Conservation (phyloP, 2,113 vertebrate genomes). For the Glaucomys volans region DNA sequence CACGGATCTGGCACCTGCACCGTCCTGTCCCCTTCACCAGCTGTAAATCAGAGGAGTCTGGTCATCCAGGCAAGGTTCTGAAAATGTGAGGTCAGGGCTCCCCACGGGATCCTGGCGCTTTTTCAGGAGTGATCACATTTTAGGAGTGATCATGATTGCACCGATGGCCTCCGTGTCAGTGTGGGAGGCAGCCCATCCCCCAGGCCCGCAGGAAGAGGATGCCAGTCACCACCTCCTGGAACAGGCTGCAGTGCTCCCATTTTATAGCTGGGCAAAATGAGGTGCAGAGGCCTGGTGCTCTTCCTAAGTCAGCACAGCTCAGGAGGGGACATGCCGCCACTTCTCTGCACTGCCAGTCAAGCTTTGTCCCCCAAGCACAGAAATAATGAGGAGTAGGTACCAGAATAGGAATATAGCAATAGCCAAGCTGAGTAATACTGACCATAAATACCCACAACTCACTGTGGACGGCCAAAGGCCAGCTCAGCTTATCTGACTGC, state of each 20-base stretch:
- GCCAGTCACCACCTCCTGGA: neutral
- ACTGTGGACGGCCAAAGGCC: fast-evolving
- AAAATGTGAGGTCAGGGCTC: neutral
- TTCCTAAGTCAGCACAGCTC: neutral
- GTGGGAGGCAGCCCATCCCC: no score
- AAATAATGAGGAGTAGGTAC: neutral
- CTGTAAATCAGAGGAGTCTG: neutral
- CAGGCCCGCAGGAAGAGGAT: no score
- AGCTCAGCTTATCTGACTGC: neutral
- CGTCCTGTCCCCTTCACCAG: fast-evolving
- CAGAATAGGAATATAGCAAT: no score
- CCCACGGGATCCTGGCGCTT: fast-evolving
- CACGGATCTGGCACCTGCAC: no score
- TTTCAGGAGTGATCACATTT: no score
- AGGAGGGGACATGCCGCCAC: no score
- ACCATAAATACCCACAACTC: neutral
- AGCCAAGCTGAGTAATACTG: no score
- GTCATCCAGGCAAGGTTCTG: neutral
- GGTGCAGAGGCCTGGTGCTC: fast-evolving
- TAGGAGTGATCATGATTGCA: neutral
- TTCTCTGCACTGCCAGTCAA: neutral
- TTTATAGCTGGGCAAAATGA: neutral
- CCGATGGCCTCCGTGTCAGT: neutral
- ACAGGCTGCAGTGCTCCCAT: no score
- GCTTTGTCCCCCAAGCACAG: neutral